Evolutionary conservation across 1,140 invertebrate species (phyloP).

Genomic region (Coenobita brevimanus): DNA sequence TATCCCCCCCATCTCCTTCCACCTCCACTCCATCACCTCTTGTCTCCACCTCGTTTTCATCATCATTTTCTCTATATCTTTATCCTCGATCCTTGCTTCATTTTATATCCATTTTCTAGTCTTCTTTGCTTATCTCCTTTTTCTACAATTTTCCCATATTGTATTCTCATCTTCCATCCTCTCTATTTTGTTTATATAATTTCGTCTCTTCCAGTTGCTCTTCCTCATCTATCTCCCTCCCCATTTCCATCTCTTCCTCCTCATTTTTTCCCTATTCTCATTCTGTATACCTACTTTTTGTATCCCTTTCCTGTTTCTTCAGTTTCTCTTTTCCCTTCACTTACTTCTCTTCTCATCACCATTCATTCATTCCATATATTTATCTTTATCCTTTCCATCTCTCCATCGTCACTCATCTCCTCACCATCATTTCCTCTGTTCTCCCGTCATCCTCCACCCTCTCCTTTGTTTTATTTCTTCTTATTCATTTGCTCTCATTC

Average conservation of each 20-base stretch:
- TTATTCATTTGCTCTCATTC: not conserved
- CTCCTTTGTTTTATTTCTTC: constrained; percentile 17
- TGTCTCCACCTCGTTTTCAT: not conserved
- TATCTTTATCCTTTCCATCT: constrained; percentile 3
- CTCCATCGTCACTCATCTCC: not conserved
- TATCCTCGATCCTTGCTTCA: too few relatives aligned
- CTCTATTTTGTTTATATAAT: too few relatives aligned
- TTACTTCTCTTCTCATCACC: not conserved
- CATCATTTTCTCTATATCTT: not conserved
- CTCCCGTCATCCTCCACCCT: constrained; percentile 3
- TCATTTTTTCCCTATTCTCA: too few relatives aligned
- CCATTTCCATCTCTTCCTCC: too few relatives aligned
- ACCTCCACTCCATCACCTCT: not conserved
- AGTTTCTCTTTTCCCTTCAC: not conserved
- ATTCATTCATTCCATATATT: not conserved
- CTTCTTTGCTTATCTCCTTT: too few relatives aligned
- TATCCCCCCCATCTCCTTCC: not conserved
- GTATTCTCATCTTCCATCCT: too few relatives aligned
- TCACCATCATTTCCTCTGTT: not conserved
- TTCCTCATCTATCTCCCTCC: too few relatives aligned
- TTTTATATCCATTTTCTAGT: too few relatives aligned
- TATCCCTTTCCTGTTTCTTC: too few relatives aligned
- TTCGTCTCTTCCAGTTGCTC: too few relatives aligned
- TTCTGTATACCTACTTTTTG: too few relatives aligned
- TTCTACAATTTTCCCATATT: too few relatives aligned